Evolutionary conservation across 1,140 invertebrate genomes (phyloP).

Genomic region (Meloidogyne chitwoodi): DNA sequence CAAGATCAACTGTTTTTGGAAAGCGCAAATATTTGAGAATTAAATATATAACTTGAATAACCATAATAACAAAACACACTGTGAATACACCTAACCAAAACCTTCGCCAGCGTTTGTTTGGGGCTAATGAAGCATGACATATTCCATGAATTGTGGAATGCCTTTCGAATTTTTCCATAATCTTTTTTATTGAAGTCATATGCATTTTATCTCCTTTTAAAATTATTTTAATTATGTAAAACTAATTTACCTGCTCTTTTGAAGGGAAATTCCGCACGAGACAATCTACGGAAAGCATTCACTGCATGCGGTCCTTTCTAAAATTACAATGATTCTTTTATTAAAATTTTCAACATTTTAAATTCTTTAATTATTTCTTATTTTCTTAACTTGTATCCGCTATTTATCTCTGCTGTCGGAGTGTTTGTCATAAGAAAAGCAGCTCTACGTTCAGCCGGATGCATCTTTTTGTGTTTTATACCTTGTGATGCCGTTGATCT

Average conservation of each 20-base stretch:
- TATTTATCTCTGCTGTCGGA: not conserved
- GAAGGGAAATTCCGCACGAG: constrained; percentile 44
- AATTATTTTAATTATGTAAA: not conserved
- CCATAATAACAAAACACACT: constrained; percentile 47
- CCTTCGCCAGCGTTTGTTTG: constrained; percentile 29
- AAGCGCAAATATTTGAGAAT: constrained; percentile 48
- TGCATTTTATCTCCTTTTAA: constrained; percentile 4
- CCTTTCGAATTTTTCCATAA: constrained; percentile 43
- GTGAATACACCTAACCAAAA: constrained; percentile 51
- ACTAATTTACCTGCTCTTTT: constrained; percentile 35
- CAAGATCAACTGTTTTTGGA: constrained; percentile 56
- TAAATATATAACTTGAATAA: constrained; percentile 52
- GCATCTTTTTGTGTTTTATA: constrained; percentile 13
- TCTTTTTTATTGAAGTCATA: constrained; percentile 22
- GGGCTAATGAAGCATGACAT: constrained; percentile 48
- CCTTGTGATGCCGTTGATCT: not conserved
- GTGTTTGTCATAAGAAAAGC: constrained; percentile 20
- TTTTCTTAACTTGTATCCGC: not conserved
- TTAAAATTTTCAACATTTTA: not conserved
- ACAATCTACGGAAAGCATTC: constrained; percentile 41
- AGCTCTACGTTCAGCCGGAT: constrained; percentile 28
- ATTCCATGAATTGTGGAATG: constrained; percentile 58
- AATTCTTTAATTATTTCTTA: not conserved
- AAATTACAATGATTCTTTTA: not conserved
- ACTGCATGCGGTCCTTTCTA: constrained; percentile 35